phyloP scores from a whole-genome alignment of 1,140 invertebrate species.

The Achroia grisella region DNA sequence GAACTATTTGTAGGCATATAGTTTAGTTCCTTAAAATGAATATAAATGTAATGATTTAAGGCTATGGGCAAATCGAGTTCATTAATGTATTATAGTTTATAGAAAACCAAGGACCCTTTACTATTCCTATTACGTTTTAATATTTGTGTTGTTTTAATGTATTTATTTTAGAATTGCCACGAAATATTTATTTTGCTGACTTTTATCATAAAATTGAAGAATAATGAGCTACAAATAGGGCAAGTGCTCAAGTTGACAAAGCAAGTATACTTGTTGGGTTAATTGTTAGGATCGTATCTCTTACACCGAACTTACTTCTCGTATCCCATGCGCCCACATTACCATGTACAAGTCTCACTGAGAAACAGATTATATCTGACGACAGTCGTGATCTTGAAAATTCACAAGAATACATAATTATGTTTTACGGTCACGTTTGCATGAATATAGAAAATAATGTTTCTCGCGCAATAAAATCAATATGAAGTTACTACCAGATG shows the following conservation, averaged over 20 bases:
- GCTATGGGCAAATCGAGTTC: no score
- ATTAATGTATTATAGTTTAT: no score
- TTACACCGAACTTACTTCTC: slow-evolving; percentile 12
- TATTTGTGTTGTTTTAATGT: no score
- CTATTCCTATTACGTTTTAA: no score
- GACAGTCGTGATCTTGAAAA: slow-evolving; percentile 44
- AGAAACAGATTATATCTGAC: slow-evolving; percentile 30
- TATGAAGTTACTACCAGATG: slow-evolving; percentile 29
- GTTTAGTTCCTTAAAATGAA: no score
- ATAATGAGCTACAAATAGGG: no score
- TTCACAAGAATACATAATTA: slow-evolving; percentile 26
- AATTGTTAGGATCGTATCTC: slow-evolving; percentile 29
- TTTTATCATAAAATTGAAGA: not conserved
- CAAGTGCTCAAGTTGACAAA: slow-evolving; percentile 7
- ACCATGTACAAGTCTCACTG: slow-evolving; percentile 24
- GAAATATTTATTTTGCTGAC: not conserved
- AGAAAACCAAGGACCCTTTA: no score
- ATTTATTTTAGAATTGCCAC: no score
- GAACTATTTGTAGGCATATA: no score
- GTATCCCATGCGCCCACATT: slow-evolving; percentile 19
- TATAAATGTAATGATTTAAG: no score
- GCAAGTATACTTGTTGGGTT: slow-evolving; percentile 27
- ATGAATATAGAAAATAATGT: slow-evolving; percentile 28
- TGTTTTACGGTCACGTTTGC: slow-evolving; percentile 48
- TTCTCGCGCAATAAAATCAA: slow-evolving; percentile 29